Percentiles rank a stretch among this genome's conserved stretches.
Evolutionary conservation across 2,113 vertebrate species (phyloP).

Genomic region (Sclerurus mexicanus): DNA sequence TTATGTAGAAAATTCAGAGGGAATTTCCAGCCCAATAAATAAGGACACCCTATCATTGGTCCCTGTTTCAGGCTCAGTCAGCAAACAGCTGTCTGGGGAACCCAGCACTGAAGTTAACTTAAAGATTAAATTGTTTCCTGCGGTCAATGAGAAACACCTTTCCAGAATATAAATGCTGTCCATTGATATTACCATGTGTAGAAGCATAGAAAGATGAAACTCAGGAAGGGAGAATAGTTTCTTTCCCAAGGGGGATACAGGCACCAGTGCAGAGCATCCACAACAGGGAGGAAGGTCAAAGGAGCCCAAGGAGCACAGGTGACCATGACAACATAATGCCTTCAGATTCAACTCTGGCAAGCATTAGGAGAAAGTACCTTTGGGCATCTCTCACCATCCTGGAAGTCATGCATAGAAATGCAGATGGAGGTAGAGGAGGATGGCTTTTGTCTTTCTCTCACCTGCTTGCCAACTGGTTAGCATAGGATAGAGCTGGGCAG

Average conservation of each 20-base stretch:
- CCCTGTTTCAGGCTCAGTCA: not conserved
- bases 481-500: not conserved
- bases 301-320: not conserved
- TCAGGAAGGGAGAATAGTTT: not conserved
- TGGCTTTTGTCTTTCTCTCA: not conserved
- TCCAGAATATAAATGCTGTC: not conserved
- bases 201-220: not conserved
- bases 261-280: not conserved
- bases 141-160: not conserved
- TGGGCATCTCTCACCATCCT: not conserved
- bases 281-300: fast-evolving
- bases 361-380: not conserved
- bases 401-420: not conserved
- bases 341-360: not conserved
- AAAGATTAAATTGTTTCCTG: not conserved
- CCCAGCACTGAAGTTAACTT: not conserved
- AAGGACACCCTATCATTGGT: fast-evolving
- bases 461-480: not conserved
- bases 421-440: not conserved
- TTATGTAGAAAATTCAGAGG: not conserved
- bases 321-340: not conserved
- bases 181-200: not conserved
- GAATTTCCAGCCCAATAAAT: not conserved
- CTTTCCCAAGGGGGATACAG: not conserved
- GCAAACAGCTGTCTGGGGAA: not conserved